Percentiles rank a stretch among this genome's conserved stretches.
These are phyloP conservation scores for Sinocyclocheilus maitianheensis DNA, from an alignment of 2,113 vertebrate species.

Conservation along the genomic window DNA sequence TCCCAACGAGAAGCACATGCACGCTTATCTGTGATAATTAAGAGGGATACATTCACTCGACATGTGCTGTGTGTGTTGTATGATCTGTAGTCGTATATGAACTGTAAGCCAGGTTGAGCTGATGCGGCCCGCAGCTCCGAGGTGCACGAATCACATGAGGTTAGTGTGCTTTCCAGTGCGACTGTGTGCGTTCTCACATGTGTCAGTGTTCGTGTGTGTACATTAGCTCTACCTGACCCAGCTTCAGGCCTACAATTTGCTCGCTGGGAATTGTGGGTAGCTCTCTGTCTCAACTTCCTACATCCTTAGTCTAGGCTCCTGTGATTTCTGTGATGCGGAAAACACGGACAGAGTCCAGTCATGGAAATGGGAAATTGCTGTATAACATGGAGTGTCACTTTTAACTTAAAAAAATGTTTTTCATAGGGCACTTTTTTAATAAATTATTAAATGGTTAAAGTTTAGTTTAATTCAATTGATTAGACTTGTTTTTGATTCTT, in stretches of 20 bases:
- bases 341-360: neutral
- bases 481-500: neutral
- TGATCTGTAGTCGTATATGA: neutral
- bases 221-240: conserved; percentile 30
- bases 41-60: neutral
- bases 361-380: neutral
- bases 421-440: no score
- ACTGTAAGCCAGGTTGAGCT: neutral
- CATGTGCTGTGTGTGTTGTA: neutral
- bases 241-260: conserved; percentile 1
- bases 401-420: neutral
- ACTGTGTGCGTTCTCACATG: neutral
- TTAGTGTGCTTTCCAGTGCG: conserved; percentile 16
- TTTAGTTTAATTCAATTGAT: neutral
- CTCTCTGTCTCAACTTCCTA: neutral
- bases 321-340: neutral
- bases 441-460: neutral
- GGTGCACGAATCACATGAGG: neutral
- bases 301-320: conserved; percentile 31
- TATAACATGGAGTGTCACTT: neutral
- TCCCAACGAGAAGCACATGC: neutral
- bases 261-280: conserved; percentile 40
- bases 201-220: conserved; percentile 4
- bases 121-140: neutral
- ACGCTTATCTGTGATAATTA: conserved; percentile 1